A percentile compares a stretch with the other conserved stretches of the same genome.
These are phyloP conservation scores for Tinea pellionella DNA, from an alignment of 2,888 invertebrate genomes.

Conservation along the genomic window DNA sequence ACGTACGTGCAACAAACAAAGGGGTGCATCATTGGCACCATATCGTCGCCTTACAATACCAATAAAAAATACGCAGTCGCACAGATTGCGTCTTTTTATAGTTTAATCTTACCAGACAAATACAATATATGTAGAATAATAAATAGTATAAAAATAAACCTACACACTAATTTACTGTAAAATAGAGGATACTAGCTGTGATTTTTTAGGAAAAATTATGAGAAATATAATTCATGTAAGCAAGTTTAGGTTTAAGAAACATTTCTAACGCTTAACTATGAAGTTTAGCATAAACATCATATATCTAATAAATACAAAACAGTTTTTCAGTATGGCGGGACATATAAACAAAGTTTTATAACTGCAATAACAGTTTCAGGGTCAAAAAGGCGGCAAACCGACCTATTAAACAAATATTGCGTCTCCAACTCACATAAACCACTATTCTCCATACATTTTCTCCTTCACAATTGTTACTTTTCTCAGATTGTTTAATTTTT, in stretches of 20 bases:
- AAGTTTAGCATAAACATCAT: slow-evolving; percentile 8
- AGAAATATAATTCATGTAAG: not conserved
- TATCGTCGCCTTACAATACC: not conserved
- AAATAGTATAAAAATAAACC: not conserved
- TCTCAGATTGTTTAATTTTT: slow-evolving; percentile 3
- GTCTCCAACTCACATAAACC: slow-evolving; percentile 16
- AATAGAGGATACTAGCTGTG: too few relatives aligned
- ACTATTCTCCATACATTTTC: not conserved
- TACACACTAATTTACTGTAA: not conserved
- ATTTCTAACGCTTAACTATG: not conserved
- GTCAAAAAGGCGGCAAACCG: slow-evolving; percentile 13
- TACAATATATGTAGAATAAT: not conserved
- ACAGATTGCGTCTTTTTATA: not conserved
- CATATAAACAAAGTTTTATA: slow-evolving; percentile 23
- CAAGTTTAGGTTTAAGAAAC: not conserved
- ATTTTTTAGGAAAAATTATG: not conserved
- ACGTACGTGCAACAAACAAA: slow-evolving; percentile 51
- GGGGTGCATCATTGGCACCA: slow-evolving; percentile 24
- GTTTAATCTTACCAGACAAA: not conserved
- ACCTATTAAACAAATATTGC: slow-evolving; percentile 11
- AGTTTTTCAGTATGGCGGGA: slow-evolving; percentile 13
- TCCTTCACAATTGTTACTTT: not conserved
- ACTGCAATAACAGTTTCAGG: slow-evolving; percentile 21
- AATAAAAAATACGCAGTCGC: not conserved
- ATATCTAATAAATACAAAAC: not conserved